These are phyloP conservation scores for Phymastichus coffea DNA, from an alignment of 1,140 invertebrate species.

Conservation along the genomic window DNA sequence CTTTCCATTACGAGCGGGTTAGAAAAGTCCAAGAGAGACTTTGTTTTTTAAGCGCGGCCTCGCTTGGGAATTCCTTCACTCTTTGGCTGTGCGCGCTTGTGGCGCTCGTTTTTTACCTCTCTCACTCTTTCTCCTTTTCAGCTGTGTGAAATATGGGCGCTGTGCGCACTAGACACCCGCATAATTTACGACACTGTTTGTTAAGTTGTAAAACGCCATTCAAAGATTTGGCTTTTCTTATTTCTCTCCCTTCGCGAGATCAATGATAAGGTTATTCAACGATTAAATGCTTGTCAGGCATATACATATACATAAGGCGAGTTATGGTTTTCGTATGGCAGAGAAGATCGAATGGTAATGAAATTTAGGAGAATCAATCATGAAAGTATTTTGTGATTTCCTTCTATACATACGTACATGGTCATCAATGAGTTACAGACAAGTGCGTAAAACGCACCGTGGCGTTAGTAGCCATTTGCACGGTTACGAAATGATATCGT, in stretches of 20 bases:
- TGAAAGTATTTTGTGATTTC: no score
- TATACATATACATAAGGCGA: not conserved
- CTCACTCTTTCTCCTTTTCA: not conserved
- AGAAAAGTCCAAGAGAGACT: conserved; percentile 9
- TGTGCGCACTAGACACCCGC: not conserved
- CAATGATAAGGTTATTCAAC: conserved; percentile 10
- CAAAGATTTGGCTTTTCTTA: not conserved
- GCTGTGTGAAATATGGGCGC: conserved; percentile 3
- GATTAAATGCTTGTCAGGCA: not conserved
- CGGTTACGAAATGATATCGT: no score
- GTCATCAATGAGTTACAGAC: no score
- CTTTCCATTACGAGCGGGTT: conserved; percentile 26
- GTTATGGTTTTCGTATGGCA: no score
- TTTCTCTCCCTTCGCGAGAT: not conserved
- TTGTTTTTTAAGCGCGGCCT: not conserved
- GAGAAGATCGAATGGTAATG: no score
- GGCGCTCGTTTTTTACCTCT: not conserved
- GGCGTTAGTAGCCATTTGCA: no score
- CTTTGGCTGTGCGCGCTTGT: not conserved
- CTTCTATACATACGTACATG: no score
- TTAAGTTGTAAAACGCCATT: conserved; percentile 22
- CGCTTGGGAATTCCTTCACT: conserved; percentile 16
- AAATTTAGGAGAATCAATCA: no score
- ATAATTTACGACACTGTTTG: conserved; percentile 19
- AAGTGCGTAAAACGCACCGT: no score